Evolutionary conservation across 2,888 invertebrate genomes (phyloP).

Genomic region (Caenorhabditis parvicauda): DNA sequence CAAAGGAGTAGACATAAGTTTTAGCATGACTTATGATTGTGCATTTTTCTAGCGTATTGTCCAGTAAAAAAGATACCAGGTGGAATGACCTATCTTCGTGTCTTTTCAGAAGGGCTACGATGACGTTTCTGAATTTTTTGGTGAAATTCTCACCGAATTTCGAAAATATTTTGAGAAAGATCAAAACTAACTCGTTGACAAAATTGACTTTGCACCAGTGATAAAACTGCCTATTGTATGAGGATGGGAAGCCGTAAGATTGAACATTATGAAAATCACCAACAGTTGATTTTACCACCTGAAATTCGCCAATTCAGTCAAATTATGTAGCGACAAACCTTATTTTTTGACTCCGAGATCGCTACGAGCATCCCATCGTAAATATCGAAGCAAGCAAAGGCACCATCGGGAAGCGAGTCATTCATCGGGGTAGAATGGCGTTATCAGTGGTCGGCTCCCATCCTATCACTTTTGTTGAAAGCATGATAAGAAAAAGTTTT

Average conservation of each 20-base stretch:
- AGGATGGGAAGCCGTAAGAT: conserved; percentile 15
- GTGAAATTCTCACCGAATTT: too few relatives aligned
- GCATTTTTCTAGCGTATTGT: conserved; percentile 14
- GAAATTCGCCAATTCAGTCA: too few relatives aligned
- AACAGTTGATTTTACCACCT: too few relatives aligned
- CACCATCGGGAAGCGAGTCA: conserved; percentile 20
- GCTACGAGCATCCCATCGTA: conserved; percentile 12
- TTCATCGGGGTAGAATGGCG: too few relatives aligned
- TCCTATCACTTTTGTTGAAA: too few relatives aligned
- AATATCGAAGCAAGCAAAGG: conserved; percentile 28
- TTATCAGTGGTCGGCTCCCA: too few relatives aligned
- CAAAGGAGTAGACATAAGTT: conserved; percentile 21
- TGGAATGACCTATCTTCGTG: conserved; percentile 27
- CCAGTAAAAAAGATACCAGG: conserved; percentile 16
- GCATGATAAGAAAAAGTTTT: too few relatives aligned
- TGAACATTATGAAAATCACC: too few relatives aligned
- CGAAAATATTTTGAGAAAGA: conserved; percentile 6
- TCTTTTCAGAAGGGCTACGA: conserved; percentile 16
- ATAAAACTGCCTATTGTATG: conserved; percentile 12
- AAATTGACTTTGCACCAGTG: conserved; percentile 24
- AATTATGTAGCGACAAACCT: conserved; percentile 10
- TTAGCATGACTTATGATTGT: conserved; percentile 15
- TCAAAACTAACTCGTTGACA: conserved; percentile 14
- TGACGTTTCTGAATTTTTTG: conserved; percentile 7
- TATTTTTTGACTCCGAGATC: conserved; percentile 18